phyloP scores from a whole-genome alignment of 2,888 invertebrate genomes.

The Drosophila mimetica region DNA sequence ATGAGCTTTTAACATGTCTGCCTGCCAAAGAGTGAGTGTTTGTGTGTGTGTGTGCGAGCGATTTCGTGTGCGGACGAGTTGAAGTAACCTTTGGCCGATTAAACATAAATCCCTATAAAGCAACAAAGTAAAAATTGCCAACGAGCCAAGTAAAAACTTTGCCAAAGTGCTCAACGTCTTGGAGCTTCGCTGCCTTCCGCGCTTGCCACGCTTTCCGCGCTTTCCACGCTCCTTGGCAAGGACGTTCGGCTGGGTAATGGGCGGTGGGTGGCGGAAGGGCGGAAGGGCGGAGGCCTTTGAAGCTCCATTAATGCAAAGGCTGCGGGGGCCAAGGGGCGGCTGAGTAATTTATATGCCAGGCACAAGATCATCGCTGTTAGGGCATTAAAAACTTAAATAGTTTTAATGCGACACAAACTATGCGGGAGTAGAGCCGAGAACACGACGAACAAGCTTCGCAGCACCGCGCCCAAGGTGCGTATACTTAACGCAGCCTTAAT shows the following conservation, averaged over 20 bases:
- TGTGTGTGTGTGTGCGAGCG: conserved; percentile 37
- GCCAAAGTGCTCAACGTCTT: conserved; percentile 73
- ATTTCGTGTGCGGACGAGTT: conserved; percentile 15
- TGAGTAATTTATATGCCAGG: conserved; percentile 75
- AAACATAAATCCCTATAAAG: conserved; percentile 79
- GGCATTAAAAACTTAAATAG: conserved; percentile 81
- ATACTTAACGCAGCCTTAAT: conserved; percentile 47
- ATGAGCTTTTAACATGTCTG: conserved; percentile 63
- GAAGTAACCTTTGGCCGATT: conserved; percentile 76
- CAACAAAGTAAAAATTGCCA: conserved; percentile 79
- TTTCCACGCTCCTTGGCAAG: conserved; percentile 36
- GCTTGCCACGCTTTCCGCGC: conserved; percentile 23
- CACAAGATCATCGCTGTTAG: conserved; percentile 76
- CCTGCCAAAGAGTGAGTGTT: conserved; percentile 21
- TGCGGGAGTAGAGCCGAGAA: conserved; percentile 45
- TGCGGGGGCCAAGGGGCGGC: conserved; percentile 4
- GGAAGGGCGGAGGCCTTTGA: conserved; percentile 59
- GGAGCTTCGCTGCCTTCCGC: conserved; percentile 4
- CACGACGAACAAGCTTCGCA: conserved; percentile 8
- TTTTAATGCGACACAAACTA: conserved; percentile 75
- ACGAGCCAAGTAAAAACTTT: conserved; percentile 77
- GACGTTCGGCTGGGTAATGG: conserved; percentile 48
- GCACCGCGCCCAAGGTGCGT: conserved; percentile 46
- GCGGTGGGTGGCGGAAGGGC: background rate
- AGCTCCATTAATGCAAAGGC: conserved; percentile 44